A percentile compares a stretch with the other conserved stretches of the same genome.
Evolutionary conservation across 2,113 vertebrate genomes (phyloP).

Genomic region (Corydoras maculifer): DNA sequence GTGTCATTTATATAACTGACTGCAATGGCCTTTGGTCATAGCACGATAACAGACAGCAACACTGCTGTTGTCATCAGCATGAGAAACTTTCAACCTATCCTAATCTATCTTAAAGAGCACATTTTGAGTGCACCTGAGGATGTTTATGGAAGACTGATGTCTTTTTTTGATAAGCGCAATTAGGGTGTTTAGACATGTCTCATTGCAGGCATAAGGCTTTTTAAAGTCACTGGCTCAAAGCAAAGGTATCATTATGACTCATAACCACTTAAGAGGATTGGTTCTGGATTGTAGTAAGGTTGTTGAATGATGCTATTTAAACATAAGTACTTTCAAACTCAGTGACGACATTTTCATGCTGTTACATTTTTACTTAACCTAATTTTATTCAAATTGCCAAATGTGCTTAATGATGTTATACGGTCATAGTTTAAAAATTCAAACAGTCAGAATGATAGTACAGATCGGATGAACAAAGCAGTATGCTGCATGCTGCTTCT

Average conservation of each 20-base stretch:
- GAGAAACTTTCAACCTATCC: conserved; percentile 19
- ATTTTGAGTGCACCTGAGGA: conserved; percentile 20
- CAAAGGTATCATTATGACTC: conserved; percentile 29
- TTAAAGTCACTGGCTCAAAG: conserved; percentile 7
- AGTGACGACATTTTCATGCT: too few species aligned
- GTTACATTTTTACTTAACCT: too few species aligned
- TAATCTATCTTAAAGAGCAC: conserved; percentile 26
- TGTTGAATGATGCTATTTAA: background rate
- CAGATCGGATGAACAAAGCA: too few species aligned
- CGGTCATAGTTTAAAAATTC: too few species aligned
- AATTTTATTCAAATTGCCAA: too few species aligned
- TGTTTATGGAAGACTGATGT: conserved; percentile 39
- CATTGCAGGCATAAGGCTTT: conserved; percentile 13
- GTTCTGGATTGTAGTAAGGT: conserved; percentile 1
- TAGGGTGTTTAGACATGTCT: conserved; percentile 27
- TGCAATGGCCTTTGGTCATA: background rate
- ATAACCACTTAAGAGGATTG: conserved; percentile 6
- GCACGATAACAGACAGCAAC: conserved; percentile 16
- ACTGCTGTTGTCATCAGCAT: background rate
- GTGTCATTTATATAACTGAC: background rate
- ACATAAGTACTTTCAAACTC: background rate
- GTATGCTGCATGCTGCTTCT: too few species aligned
- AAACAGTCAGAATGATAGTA: too few species aligned
- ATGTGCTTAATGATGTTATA: too few species aligned
- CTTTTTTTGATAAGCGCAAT: conserved; percentile 37